Conservation (phyloP, 1,140 invertebrate genomes). For the silkworm (Bombyx mori) region ASM3026992v2 NC_085110.1:11006001-11006500, state of each 20-base stretch:
- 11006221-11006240: slow-evolving; percentile 55
- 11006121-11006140: no score
- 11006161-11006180: no score
- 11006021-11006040: no score
- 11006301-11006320: slow-evolving; percentile 86
- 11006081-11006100: no score
- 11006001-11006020: no score
- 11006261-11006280: slow-evolving; percentile 89
- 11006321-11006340: slow-evolving; percentile 83
- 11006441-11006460: slow-evolving; percentile 90
- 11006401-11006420: slow-evolving; percentile 92
- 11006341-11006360: slow-evolving; percentile 87
- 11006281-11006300: slow-evolving; percentile 81
- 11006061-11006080: no score
- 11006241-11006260: slow-evolving; percentile 89
- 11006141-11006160: no score
- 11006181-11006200: no score
- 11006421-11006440: slow-evolving; percentile 95
- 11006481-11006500: slow-evolving; percentile 86
- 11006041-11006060: no score
- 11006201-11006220: no score
- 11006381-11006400: slow-evolving; percentile 88
- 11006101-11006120: no score
- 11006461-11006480: slow-evolving; percentile 93
- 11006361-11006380: slow-evolving; percentile 98